phyloP scores from a whole-genome alignment of 2,888 invertebrate species.

The Troides helena region DNA sequence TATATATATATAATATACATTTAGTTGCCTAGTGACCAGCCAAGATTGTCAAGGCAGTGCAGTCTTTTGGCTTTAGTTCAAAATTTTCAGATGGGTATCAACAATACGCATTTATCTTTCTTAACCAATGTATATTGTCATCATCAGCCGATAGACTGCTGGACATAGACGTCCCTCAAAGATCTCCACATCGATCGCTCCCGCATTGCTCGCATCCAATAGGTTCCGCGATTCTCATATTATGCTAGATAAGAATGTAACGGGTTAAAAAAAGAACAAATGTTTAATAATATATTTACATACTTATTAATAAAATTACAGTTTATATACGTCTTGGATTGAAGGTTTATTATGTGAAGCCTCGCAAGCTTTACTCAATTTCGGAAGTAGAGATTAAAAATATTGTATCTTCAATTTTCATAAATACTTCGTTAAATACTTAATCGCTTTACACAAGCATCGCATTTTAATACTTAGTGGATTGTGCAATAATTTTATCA shows the following conservation, averaged over 20 bases:
- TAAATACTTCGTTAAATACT: slow-evolving; percentile 26
- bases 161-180: too few relatives aligned
- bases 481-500: slow-evolving; percentile 34
- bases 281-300: slow-evolving; percentile 44
- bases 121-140: too few relatives aligned
- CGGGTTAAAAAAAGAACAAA: slow-evolving; percentile 14
- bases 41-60: too few relatives aligned
- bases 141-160: too few relatives aligned
- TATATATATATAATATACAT: too few relatives aligned
- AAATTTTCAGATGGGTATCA: too few relatives aligned
- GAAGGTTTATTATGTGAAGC: slow-evolving; percentile 16
- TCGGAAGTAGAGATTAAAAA: background rate
- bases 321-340: slow-evolving; percentile 14
- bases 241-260: slow-evolving; percentile 10
- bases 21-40: too few relatives aligned
- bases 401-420: slow-evolving; percentile 10
- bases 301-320: slow-evolving; percentile 11
- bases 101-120: too few relatives aligned
- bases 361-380: slow-evolving; percentile 14
- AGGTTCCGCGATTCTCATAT: too few relatives aligned
- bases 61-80: too few relatives aligned
- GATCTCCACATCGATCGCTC: too few relatives aligned
- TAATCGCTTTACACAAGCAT: slow-evolving; percentile 4
- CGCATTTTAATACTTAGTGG: slow-evolving; percentile 24
- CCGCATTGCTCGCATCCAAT: too few relatives aligned